These are phyloP conservation scores for Xestobium rufovillosum DNA, from an alignment of 2,888 invertebrate species.

Conservation along the genomic window DNA sequence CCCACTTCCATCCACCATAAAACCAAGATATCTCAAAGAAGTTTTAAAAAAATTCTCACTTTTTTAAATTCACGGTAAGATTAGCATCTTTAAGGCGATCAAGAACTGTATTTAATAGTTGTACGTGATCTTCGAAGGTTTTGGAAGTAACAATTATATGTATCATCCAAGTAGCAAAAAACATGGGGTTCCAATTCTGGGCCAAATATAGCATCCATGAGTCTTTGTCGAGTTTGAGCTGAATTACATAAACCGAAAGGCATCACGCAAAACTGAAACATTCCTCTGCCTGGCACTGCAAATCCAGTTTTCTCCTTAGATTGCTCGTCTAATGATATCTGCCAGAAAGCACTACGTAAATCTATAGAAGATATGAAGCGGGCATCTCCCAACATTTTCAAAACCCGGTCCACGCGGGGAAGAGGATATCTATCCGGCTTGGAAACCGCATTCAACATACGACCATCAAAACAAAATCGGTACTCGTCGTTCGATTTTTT, in stretches of 20 bases:
- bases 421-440: conserved; percentile 27
- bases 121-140: conserved; percentile 23
- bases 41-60: conserved; percentile 23
- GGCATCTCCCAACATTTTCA: conserved; percentile 22
- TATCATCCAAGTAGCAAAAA: conserved; percentile 25
- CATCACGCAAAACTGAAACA: conserved; percentile 19
- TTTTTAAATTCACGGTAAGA: conserved; percentile 26
- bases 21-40: conserved; percentile 30
- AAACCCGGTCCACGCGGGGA: conserved; percentile 23
- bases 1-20: conserved; percentile 29
- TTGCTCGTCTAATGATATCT: too few relatives aligned
- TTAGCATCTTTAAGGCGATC: conserved; percentile 21
- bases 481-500: conserved; percentile 23
- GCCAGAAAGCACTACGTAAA: conserved; percentile 26
- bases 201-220: conserved; percentile 25
- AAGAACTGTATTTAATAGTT: conserved; percentile 17
- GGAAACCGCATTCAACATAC: conserved; percentile 25
- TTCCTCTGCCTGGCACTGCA: conserved; percentile 22
- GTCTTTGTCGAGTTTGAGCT: conserved; percentile 21
- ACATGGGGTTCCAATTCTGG: conserved; percentile 23
- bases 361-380: conserved; percentile 24
- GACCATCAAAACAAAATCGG: conserved; percentile 28
- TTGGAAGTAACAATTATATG: conserved; percentile 30
- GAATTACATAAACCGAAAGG: conserved; percentile 26
- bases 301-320: conserved; percentile 28